Evolutionary conservation across 2,888 invertebrate genomes (phyloP).

Genomic region (Strigamia transsilvanica): DNA sequence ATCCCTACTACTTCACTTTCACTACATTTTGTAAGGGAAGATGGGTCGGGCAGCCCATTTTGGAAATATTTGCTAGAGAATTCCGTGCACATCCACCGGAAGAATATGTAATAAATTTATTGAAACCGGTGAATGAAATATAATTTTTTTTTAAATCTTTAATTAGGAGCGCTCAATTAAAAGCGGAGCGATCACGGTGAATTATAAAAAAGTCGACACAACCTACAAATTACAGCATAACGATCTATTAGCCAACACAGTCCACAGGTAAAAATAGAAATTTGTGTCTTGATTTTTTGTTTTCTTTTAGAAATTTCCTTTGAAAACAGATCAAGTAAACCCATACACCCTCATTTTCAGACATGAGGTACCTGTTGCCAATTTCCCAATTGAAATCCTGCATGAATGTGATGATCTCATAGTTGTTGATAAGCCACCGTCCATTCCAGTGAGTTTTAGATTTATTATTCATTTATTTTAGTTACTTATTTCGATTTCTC

Average conservation of each 20-base stretch:
- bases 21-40: conserved; percentile 95
- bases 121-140: neutral
- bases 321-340: conserved; percentile 50
- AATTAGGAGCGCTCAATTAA: conserved; percentile 78
- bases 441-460: conserved; percentile 86
- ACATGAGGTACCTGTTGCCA: conserved; percentile 99
- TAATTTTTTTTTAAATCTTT: neutral
- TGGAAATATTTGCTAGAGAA: conserved; percentile 91
- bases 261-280: conserved; percentile 79
- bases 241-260: conserved; percentile 89
- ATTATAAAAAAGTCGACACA: conserved; percentile 88
- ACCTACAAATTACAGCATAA: conserved; percentile 93
- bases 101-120: conserved; percentile 73
- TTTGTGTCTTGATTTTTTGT: neutral
- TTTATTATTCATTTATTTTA: neutral
- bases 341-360: conserved; percentile 68
- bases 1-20: conserved; percentile 96
- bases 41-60: conserved; percentile 92
- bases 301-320: conserved; percentile 34
- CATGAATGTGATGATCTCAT: conserved; percentile 98
- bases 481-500: neutral
- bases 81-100: conserved; percentile 94
- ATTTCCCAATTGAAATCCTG: conserved; percentile 95
- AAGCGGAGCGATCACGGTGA: conserved; percentile 90
- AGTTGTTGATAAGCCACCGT: conserved; percentile 99